These are phyloP conservation scores for Halocynthia roretzi DNA, from an alignment of 23 tunicate species.

Conservation along the genomic window DNA sequence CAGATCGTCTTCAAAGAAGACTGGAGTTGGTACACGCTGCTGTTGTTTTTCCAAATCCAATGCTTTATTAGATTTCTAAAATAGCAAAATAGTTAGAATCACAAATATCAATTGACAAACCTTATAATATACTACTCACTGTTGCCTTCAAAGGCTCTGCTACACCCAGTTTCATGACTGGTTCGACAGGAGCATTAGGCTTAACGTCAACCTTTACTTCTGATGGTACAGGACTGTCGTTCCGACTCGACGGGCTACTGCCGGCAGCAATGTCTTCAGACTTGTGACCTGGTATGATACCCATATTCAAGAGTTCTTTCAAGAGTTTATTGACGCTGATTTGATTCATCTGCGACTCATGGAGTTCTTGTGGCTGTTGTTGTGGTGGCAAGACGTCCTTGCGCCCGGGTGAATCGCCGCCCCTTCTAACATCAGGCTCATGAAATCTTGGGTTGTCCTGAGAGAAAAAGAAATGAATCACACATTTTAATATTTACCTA, in stretches of 20 bases:
- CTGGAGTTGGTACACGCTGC: slow-evolving; percentile 24
- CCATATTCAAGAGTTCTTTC: slow-evolving; percentile 47
- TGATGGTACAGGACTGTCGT: slow-evolving; percentile 30
- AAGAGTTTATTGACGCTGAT: slow-evolving; percentile 71
- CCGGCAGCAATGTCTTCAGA: background rate
- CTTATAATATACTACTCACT: too few relatives aligned
- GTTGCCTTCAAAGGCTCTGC: too few relatives aligned
- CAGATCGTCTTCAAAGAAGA: slow-evolving; percentile 49
- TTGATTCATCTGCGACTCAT: slow-evolving; percentile 51
- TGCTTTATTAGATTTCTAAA: too few relatives aligned
- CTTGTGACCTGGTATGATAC: slow-evolving; percentile 62
- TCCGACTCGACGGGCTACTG: slow-evolving; percentile 5
- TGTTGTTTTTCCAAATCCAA: too few relatives aligned
- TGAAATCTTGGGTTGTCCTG: too few relatives aligned
- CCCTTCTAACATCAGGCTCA: too few relatives aligned
- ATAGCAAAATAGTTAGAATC: too few relatives aligned
- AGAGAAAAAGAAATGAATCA: too few relatives aligned
- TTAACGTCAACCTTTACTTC: too few relatives aligned
- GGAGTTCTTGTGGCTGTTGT: slow-evolving; percentile 6
- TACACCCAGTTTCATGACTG: too few relatives aligned
- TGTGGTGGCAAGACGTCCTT: slow-evolving; percentile 15
- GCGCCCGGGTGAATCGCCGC: background rate
- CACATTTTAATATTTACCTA: background rate
- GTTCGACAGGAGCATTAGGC: too few relatives aligned
- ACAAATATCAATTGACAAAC: too few relatives aligned